A percentile compares a stretch with the other conserved stretches of the same genome.
phyloP scores from a whole-genome alignment of 2,113 vertebrate genomes.

The Cyphomyrus discorhynchus region DNA sequence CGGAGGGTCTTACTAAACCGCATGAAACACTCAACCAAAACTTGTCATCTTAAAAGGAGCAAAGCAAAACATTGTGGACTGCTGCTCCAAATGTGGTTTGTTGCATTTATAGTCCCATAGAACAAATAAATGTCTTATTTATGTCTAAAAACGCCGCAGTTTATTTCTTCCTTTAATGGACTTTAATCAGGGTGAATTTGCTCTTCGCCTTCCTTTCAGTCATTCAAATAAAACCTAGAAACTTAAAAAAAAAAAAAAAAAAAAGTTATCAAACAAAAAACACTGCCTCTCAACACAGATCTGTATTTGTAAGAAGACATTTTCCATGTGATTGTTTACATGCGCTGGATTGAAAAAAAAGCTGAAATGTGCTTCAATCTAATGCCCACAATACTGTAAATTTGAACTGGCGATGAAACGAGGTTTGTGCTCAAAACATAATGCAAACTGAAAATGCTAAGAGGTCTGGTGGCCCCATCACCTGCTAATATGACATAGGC shows the following conservation, averaged over 20 bases:
- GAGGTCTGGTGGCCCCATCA: background rate
- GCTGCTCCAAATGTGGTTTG: conserved; percentile 55
- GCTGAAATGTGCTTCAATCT: background rate
- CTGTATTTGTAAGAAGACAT: background rate
- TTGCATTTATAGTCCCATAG: conserved; percentile 52
- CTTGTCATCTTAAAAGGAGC: conserved; percentile 71
- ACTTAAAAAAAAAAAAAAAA: background rate
- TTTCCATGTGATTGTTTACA: background rate
- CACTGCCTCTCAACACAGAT: background rate
- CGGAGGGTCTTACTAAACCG: conserved; percentile 64
- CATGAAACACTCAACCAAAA: conserved; percentile 73
- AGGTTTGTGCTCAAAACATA: background rate
- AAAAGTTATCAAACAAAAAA: background rate
- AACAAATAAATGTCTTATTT: conserved; percentile 66
- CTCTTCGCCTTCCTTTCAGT: conserved; percentile 58
- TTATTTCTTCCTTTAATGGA: conserved; percentile 45
- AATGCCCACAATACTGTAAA: background rate
- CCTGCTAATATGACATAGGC: background rate
- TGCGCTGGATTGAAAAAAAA: background rate
- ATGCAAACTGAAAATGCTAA: background rate
- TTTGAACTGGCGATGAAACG: background rate
- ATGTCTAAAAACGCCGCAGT: conserved; percentile 56
- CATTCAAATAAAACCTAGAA: conserved; percentile 59
- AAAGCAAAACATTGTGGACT: conserved; percentile 67
- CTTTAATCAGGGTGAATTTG: conserved; percentile 67